Percentiles rank a stretch among this genome's conserved stretches.
Conservation (phyloP, 2,797 vertebrate species). For the Synaphobranchus kaupii region DNA sequence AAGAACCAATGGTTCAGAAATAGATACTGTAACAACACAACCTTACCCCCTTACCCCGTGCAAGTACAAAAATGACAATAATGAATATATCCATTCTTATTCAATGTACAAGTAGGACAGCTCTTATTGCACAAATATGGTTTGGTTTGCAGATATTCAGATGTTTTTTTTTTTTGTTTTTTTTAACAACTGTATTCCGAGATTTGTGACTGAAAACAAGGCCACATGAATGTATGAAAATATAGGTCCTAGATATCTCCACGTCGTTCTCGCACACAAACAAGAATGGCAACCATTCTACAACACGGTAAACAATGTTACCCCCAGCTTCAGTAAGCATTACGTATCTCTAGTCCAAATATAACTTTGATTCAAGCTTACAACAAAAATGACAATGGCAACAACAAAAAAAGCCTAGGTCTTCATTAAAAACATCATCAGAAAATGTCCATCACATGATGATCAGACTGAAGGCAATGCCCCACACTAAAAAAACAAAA, state of each 20-base stretch:
- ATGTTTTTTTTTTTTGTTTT: not conserved
- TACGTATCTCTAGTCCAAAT: not conserved
- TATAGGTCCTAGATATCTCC: not conserved
- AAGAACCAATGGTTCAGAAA: not conserved
- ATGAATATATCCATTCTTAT: not conserved
- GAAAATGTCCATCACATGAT: too few relatives aligned
- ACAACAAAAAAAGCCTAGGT: not conserved
- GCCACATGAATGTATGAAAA: not conserved
- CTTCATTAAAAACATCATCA: not conserved
- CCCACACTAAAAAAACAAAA: not conserved
- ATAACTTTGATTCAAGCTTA: conserved; percentile 1
- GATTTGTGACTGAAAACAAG: conserved; percentile 14
- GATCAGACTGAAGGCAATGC: not conserved
- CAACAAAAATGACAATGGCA: not conserved
- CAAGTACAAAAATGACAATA: conserved; percentile 15
- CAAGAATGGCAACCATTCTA: not conserved
- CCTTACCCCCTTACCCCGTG: not conserved
- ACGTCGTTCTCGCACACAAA: not conserved
- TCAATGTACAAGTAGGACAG: not conserved
- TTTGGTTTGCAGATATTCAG: not conserved
- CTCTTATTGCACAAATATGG: conserved; percentile 18
- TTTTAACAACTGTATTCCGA: not conserved
- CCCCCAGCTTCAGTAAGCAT: not conserved
- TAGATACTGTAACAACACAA: conserved; percentile 1
- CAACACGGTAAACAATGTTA: not conserved